A percentile compares a stretch with the other conserved stretches of the same genome.
Evolutionary conservation across 2,888 invertebrate genomes (phyloP).

Genomic region (Drosophila conformis): DNA sequence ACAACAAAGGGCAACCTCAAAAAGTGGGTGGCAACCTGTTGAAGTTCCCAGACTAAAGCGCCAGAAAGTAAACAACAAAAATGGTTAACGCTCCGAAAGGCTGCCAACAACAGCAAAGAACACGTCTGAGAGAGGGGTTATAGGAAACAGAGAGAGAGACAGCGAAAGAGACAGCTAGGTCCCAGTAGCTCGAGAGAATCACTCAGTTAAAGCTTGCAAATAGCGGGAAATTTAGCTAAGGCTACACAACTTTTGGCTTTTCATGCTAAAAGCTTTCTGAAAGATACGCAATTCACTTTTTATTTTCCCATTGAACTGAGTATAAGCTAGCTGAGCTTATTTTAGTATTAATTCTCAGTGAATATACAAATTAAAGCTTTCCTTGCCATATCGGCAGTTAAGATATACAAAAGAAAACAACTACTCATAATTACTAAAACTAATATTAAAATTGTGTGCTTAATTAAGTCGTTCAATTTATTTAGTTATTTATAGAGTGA

Average conservation of each 20-base stretch:
- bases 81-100: constrained; percentile 45
- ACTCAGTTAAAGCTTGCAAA: constrained; percentile 36
- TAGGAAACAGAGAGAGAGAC: constrained; percentile 13
- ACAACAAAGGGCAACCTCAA: constrained; percentile 19
- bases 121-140: constrained; percentile 1
- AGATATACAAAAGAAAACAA: background rate
- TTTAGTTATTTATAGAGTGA: background rate
- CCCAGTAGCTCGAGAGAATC: background rate
- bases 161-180: background rate
- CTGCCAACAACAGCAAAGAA: constrained; percentile 8
- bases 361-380: background rate
- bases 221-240: constrained; percentile 48
- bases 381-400: background rate
- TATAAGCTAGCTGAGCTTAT: background rate
- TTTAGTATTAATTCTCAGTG: background rate
- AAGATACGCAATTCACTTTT: background rate
- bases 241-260: constrained; percentile 18
- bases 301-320: background rate
- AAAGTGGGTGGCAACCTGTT: constrained; percentile 78
- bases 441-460: background rate
- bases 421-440: background rate
- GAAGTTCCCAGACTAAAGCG: constrained; percentile 62
- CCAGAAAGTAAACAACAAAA: constrained; percentile 68
- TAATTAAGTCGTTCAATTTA: background rate
- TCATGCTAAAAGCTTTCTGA: constrained; percentile 11